A percentile compares a stretch with the other conserved stretches of the same genome.
Evolutionary conservation across 2,797 vertebrate genomes (phyloP).

Genomic region (Enteromius viviparus): DNA sequence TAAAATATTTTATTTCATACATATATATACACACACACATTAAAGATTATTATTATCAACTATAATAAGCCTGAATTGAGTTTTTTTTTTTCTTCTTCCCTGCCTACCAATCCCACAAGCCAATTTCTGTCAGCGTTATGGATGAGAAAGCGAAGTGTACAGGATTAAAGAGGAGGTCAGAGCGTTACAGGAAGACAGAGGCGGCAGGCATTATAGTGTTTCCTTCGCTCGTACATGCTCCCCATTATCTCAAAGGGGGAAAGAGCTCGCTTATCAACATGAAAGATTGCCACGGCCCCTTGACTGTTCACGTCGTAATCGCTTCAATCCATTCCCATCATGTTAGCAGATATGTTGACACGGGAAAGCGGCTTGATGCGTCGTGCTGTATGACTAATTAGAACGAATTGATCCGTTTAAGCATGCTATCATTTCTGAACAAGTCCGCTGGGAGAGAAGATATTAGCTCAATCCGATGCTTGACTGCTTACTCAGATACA

Average conservation of each 20-base stretch:
- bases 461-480: constrained; percentile 71
- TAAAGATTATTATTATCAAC: background rate
- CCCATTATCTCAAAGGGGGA: constrained; percentile 50
- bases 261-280: constrained; percentile 69
- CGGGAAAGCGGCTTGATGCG: constrained; percentile 67
- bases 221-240: constrained; percentile 12
- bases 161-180: constrained; percentile 38
- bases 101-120: constrained; percentile 57
- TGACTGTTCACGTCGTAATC: constrained; percentile 69
- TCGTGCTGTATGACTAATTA: constrained; percentile 77
- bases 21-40: too few species aligned
- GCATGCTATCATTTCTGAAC: constrained; percentile 73
- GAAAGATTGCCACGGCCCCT: constrained; percentile 73
- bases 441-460: constrained; percentile 72
- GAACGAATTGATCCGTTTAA: constrained; percentile 79
- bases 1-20: too few species aligned
- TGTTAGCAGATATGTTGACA: constrained; percentile 76
- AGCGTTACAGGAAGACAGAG: constrained; percentile 2
- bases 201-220: constrained; percentile 47
- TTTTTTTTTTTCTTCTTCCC: constrained; percentile 56
- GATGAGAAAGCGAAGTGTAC: constrained; percentile 58
- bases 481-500: constrained; percentile 66
- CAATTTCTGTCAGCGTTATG: constrained; percentile 58
- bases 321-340: constrained; percentile 68
- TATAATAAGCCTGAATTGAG: background rate